phyloP scores from a whole-genome alignment of 2,113 vertebrate genomes.

The Brevimyrus niger region DNA sequence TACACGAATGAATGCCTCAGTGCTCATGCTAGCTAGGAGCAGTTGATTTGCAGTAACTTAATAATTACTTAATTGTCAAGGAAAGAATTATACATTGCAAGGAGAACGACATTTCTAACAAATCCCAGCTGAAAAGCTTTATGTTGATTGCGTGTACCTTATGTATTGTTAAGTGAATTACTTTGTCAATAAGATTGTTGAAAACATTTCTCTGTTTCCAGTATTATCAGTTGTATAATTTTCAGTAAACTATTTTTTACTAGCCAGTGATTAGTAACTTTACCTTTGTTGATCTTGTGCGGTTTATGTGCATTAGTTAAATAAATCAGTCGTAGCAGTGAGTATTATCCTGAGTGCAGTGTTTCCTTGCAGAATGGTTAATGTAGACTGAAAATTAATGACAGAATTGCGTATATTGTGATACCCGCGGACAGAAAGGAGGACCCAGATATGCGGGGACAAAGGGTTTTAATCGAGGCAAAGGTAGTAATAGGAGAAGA shows the following conservation, averaged over 20 bases:
- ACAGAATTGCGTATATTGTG: neutral
- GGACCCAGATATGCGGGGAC: too few relatives aligned
- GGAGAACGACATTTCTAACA: neutral
- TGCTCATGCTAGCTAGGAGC: neutral
- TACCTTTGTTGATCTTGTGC: neutral
- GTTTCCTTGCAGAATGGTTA: neutral
- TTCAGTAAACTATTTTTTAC: neutral
- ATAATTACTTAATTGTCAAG: neutral
- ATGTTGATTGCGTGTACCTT: neutral
- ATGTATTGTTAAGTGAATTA: neutral
- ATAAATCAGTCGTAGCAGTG: neutral
- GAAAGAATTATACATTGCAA: neutral
- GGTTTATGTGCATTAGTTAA: neutral
- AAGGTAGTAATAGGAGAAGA: too few relatives aligned
- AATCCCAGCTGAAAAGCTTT: neutral
- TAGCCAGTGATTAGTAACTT: neutral
- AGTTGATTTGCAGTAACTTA: neutral
- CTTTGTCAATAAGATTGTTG: neutral
- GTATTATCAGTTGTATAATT: neutral
- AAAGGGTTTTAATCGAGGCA: too few relatives aligned
- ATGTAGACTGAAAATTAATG: neutral
- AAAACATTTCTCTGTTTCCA: neutral
- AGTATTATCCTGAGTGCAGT: neutral
- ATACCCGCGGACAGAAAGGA: too few relatives aligned
- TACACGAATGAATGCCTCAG: neutral